Evolutionary conservation across 2,113 vertebrate genomes (phyloP).

Genomic region (Dermatemys mawii): DNA sequence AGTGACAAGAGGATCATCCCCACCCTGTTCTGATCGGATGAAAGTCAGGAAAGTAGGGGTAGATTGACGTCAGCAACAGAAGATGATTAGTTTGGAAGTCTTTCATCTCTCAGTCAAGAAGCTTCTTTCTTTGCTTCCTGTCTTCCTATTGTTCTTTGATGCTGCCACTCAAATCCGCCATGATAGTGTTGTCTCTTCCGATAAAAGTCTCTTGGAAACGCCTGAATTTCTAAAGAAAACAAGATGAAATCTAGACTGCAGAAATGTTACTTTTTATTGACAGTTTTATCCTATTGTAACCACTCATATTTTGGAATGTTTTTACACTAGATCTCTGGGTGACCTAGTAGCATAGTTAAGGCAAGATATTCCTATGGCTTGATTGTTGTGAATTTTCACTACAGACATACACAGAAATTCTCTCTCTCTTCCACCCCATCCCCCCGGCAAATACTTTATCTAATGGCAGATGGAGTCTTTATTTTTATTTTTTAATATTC

Average conservation of each 20-base stretch:
- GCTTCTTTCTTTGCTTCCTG: constrained; percentile 36
- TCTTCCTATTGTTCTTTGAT: constrained; percentile 25
- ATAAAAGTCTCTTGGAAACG: constrained; percentile 28
- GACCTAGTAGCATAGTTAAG: rapidly evolving
- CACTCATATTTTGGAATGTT: background rate
- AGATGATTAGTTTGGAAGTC: constrained; percentile 25
- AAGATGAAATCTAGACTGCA: constrained; percentile 5
- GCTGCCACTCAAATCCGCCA: background rate
- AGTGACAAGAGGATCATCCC: background rate
- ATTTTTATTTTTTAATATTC: background rate
- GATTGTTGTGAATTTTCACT: rapidly evolving
- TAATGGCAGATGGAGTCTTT: background rate
- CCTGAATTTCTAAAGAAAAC: constrained; percentile 34
- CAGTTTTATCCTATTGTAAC: background rate
- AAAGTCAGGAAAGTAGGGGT: background rate
- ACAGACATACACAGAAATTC: background rate
- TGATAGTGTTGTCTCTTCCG: constrained; percentile 45
- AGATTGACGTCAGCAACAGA: background rate
- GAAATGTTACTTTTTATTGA: background rate
- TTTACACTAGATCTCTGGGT: background rate
- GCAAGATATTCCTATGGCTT: background rate
- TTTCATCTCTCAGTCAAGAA: constrained; percentile 39
- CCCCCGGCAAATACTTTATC: background rate
- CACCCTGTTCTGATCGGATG: background rate
- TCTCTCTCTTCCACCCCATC: too few relatives aligned